A percentile compares a stretch with the other conserved stretches of the same genome.
These are phyloP conservation scores for Silurus glanis DNA, from an alignment of 2,113 vertebrate genomes.

Conservation along the genomic window DNA sequence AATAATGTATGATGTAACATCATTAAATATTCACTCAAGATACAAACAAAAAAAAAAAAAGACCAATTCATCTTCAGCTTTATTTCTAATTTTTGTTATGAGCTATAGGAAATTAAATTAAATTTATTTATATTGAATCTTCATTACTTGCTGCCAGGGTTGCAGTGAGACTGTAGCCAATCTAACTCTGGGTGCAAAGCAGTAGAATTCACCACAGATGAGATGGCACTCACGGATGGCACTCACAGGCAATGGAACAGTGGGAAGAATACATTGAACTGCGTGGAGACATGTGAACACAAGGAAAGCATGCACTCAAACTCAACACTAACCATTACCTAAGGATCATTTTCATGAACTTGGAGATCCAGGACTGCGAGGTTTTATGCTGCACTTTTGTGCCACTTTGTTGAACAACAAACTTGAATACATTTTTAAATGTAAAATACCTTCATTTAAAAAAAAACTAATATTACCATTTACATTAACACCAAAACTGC, in stretches of 20 bases:
- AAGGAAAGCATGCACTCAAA: neutral
- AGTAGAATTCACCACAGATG: neutral
- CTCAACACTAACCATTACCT: neutral
- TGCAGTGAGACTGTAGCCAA: neutral
- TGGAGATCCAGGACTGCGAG: too few relatives aligned
- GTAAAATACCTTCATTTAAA: too few relatives aligned
- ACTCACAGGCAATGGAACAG: neutral
- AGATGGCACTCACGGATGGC: neutral
- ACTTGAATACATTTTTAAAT: too few relatives aligned
- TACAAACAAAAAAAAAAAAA: neutral
- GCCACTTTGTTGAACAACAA: too few relatives aligned
- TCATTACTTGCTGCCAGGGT: neutral
- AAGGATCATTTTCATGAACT: too few relatives aligned
- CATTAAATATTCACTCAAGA: neutral
- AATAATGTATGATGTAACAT: neutral
- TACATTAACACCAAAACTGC: too few relatives aligned
- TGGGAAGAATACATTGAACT: neutral
- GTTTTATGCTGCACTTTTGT: too few relatives aligned
- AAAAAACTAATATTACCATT: too few relatives aligned
- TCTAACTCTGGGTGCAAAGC: neutral
- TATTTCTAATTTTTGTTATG: too few relatives aligned
- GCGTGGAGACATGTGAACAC: neutral
- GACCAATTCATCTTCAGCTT: too few relatives aligned
- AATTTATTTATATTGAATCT: neutral
- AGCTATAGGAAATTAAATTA: too few relatives aligned